Conservation (phyloP, 2,797 vertebrate genomes). For the Epinephelus malabaricus region DNA sequence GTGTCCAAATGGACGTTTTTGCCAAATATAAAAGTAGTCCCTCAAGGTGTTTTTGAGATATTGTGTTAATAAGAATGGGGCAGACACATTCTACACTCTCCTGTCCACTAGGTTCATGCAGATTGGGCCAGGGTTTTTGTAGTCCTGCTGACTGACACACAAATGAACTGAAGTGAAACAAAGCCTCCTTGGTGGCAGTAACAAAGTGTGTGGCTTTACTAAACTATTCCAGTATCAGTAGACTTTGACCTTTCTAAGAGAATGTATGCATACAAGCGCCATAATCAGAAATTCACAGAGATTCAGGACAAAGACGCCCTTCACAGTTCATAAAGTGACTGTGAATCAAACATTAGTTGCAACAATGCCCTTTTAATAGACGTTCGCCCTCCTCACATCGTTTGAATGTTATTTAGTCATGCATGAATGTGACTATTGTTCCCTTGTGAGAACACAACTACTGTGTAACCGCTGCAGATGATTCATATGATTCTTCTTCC, state of each 20-base stretch:
- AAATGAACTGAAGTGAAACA: too few species aligned
- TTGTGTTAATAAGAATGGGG: too few species aligned
- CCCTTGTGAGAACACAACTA: conserved; percentile 17
- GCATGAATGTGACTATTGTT: conserved; percentile 56
- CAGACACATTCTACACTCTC: too few species aligned
- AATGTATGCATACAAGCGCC: neutral
- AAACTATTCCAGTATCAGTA: neutral
- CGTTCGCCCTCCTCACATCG: neutral
- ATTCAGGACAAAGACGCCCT: conserved; percentile 46
- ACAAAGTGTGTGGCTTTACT: neutral
- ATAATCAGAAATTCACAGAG: conserved; percentile 1
- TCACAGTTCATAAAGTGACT: conserved; percentile 42
- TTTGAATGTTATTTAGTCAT: conserved; percentile 25
- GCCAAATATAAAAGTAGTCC: too few species aligned
- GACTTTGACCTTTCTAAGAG: conserved; percentile 15
- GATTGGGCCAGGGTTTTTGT: too few species aligned
- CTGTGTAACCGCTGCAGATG: conserved; percentile 9
- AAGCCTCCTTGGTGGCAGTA: too few species aligned
- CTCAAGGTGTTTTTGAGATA: too few species aligned
- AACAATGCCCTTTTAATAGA: conserved; percentile 34
- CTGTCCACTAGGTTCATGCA: too few species aligned
- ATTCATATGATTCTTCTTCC: conserved; percentile 18
- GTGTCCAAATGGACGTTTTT: too few species aligned
- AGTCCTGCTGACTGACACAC: too few species aligned
- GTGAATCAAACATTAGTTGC: conserved; percentile 23